A percentile compares a stretch with the other conserved stretches of the same genome.
These are phyloP conservation scores for Blennius ocellaris DNA, from an alignment of 2,113 vertebrate genomes.

Conservation along the genomic window DNA sequence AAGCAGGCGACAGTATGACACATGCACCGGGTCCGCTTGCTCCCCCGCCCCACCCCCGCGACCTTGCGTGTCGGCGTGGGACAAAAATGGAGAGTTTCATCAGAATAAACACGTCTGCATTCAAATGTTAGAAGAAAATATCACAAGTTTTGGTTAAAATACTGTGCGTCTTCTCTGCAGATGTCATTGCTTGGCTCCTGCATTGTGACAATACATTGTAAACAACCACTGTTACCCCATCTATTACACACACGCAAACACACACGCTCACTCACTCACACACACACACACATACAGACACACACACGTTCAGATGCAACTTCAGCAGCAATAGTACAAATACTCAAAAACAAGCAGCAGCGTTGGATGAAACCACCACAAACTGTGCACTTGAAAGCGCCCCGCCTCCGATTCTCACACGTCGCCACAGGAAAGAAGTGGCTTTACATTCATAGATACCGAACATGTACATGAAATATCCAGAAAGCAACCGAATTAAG, in stretches of 20 bases:
- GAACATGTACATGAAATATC: slow-evolving; percentile 43
- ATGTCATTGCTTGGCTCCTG: background rate
- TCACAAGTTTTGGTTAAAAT: slow-evolving; percentile 1
- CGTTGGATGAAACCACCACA: background rate
- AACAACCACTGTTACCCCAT: background rate
- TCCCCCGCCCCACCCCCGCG: background rate
- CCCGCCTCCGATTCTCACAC: slow-evolving; percentile 44
- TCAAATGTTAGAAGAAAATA: slow-evolving; percentile 8
- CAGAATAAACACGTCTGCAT: slow-evolving; percentile 2
- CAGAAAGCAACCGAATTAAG: slow-evolving; percentile 27
- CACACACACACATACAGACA: background rate
- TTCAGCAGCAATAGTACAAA: slow-evolving; percentile 12
- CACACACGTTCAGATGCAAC: background rate
- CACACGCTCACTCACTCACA: too few species aligned
- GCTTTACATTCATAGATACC: slow-evolving; percentile 75
- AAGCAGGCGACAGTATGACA: slow-evolving; percentile 38
- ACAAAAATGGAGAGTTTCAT: background rate
- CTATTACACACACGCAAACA: background rate
- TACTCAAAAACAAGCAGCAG: slow-evolving; percentile 11
- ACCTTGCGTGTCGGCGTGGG: slow-evolving; percentile 12
- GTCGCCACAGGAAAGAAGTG: slow-evolving; percentile 36
- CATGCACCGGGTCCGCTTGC: slow-evolving; percentile 23
- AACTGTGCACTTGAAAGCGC: background rate
- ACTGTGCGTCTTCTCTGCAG: slow-evolving; percentile 1
- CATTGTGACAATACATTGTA: background rate